Evolutionary conservation across 2,888 invertebrate species (phyloP), one percentile per base, ranked within the genome.

Genomic region (Drosophila glabriapex): DNA sequence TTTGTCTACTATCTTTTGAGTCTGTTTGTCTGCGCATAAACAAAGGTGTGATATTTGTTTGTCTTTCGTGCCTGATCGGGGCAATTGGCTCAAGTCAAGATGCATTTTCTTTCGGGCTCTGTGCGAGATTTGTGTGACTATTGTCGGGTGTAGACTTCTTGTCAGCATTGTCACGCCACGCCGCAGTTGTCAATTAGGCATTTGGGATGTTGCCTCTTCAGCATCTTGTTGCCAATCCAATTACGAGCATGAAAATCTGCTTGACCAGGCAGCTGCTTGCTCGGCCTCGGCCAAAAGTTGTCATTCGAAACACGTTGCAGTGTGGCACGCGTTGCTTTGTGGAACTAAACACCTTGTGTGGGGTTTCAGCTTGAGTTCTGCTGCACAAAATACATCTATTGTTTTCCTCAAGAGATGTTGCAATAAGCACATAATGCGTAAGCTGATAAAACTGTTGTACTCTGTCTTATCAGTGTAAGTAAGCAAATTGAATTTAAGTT

Each of bases 11-110:
- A 43, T 53, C 68, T 49, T 46, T 76, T 68, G 64, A 65, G 55
- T 50, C 37, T 43, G 53, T 46, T 46, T 46, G 46, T 46, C 41
- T 25, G 46, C 54, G 53, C 64, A 72, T 66, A 79, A 80, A 88
- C 85, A 88, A 88, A 88, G 85, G 88, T 89, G 88, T 87, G 87
- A 88, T 88, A 88, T 88, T 85, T 89, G 87, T 86, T 85, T 88
- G 82, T 86, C 88, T 83, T 85, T 85, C 81, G 83, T 83, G 70
- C 68, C 80, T 73, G 85, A 85, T 84, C 82, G 68, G 80, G 88
- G 80, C 90, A 89, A 89, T 89, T 89, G 88, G 90, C 88, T 85
- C 77, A 85, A 89, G 82, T 89, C 88, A 89, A 89, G 88, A 89
- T 89, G 88, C 88, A 76, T 75, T 84, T 78, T 73, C 31, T 12